Evolutionary conservation across 2,888 invertebrate species (phyloP), one percentile per base, ranked within the genome.

Genomic region (Helleia helle): DNA sequence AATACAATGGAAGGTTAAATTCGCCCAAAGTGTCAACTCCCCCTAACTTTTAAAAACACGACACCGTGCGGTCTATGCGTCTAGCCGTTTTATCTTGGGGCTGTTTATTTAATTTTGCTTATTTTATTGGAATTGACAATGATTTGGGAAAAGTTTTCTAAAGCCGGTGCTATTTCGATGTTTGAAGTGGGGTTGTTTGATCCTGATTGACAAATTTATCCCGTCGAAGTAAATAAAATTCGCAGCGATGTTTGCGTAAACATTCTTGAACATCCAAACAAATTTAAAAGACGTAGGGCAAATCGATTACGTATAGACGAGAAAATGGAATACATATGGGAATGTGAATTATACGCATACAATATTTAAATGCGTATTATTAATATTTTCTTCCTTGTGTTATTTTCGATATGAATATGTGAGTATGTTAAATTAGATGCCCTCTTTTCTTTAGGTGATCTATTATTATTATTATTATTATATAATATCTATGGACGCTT

Each of bases 1-100:
- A 83, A 84, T 81, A 81, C 80, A 80, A 83, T 80, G 74, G 75
- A 70, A 81, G 79, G 80, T 81, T 79, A 81, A 81, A 83, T 73
- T 81, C 75, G 69, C 76, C 76, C 60, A 72, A 34, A 81, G 81
- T 81, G 81, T 81, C 81, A 81, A 75, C 75, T 75, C 76, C 83
- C n/a, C 81, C 77, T 62, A 73, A 79, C 71, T 77, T 80, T 72
- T 68, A 61, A 76, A 81, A 81, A 77, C 70, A 75, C 77, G 70
- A 69, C 73, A 68, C 77, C 79, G 72, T 74, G 80, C 65, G 79
- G 80, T 79, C 71, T 71, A 59, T 63, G 68, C 49, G 75, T 70
- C 80, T 75, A 76, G 76, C 79, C 75, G 76, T 79, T 80, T 80
- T 77, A 79, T 80, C 76, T 52, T 62, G 58, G 76, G 79, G 76